phyloP scores from a whole-genome alignment of 2,888 invertebrate species.

The Pterostichus madidus region DNA sequence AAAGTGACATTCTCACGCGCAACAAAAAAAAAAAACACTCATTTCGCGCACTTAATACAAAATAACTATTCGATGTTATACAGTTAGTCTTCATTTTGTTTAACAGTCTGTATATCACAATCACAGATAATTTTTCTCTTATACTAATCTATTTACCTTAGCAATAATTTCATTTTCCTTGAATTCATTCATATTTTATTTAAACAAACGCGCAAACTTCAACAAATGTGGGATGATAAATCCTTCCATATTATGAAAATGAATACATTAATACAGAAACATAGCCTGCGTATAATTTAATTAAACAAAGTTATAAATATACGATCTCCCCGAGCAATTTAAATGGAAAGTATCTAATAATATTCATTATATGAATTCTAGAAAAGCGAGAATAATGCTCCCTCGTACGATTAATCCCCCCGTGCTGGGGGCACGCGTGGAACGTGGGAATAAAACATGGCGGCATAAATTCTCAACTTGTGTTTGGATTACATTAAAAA shows the following conservation, averaged over 20 bases:
- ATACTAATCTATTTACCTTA: too few species aligned
- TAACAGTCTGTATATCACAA: too few species aligned
- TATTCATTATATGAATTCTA: slow-evolving; percentile 23
- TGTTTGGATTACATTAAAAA: slow-evolving; percentile 46
- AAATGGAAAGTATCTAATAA: slow-evolving; percentile 44
- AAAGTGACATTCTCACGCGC: too few species aligned
- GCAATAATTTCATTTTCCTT: too few species aligned
- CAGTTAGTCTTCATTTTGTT: too few species aligned
- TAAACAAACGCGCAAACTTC: slow-evolving; percentile 9
- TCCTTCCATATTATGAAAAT: neutral
- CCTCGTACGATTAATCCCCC: slow-evolving; percentile 4
- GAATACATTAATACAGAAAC: neutral
- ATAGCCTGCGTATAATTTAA: neutral
- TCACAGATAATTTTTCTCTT: too few species aligned
- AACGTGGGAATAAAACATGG: slow-evolving; percentile 16
- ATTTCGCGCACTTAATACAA: too few species aligned
- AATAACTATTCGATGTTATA: too few species aligned
- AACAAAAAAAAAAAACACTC: too few species aligned
- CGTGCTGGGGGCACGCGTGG: neutral
- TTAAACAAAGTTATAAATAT: slow-evolving; percentile 38
- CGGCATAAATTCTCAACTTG: slow-evolving; percentile 1
- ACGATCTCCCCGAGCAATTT: slow-evolving; percentile 30
- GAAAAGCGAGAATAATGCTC: slow-evolving; percentile 11
- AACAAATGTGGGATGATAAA: neutral
- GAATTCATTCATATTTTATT: neutral